Conservation (phyloP, 2,888 invertebrate species). For the Mesorhabditis belari region DNA sequence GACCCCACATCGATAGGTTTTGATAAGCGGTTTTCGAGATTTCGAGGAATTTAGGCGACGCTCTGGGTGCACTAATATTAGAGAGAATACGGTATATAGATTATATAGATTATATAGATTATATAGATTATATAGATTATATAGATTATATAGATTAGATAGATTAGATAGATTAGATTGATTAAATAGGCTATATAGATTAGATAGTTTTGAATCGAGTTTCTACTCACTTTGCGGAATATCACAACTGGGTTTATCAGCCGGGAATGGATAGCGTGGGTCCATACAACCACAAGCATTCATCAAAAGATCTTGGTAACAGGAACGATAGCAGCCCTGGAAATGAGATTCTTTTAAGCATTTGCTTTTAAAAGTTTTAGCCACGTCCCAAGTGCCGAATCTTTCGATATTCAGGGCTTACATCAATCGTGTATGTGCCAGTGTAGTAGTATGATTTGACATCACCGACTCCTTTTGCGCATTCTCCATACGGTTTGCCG, state of each 20-base stretch:
- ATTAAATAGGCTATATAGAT: no score
- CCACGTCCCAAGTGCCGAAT: background rate
- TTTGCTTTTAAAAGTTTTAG: no score
- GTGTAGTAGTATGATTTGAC: slow-evolving; percentile 33
- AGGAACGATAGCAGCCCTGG: slow-evolving; percentile 37
- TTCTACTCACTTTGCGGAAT: background rate
- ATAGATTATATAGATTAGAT: no score
- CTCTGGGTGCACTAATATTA: no score
- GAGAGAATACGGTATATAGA: no score
- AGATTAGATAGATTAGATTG: no score
- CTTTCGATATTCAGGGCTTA: slow-evolving; percentile 7
- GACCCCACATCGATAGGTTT: no score
- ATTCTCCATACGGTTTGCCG: slow-evolving; percentile 28
- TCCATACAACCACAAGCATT: slow-evolving; percentile 33
- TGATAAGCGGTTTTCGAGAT: no score
- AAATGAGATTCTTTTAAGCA: background rate
- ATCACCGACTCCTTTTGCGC: slow-evolving; percentile 22
- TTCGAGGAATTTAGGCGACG: no score
- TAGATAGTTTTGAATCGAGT: no score
- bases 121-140: no score
- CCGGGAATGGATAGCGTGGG: slow-evolving; percentile 29
- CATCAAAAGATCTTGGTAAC: slow-evolving; percentile 31
- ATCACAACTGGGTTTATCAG: background rate
- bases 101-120: no score
- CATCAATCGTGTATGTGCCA: slow-evolving; percentile 32